Base-by-base conservation (phyloP, 2,797 vertebrate genomes). In the Botia almorhae region DNA sequence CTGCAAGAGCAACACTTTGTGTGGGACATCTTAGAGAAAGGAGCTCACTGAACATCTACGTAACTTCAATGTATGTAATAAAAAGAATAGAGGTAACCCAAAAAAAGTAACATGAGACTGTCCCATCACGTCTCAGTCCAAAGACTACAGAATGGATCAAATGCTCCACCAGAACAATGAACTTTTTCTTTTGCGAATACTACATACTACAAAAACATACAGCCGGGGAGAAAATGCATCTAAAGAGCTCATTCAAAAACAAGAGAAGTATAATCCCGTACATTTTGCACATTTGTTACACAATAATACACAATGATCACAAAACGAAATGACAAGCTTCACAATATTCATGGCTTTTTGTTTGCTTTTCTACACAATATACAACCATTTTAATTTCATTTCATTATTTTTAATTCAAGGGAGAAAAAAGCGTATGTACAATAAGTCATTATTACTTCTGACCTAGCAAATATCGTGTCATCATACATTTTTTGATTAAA, bases 371-470 rank as follows among this genome's bases (percentile, higher is more conserved):
- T 94, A 94, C 93, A 97, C 95, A 96, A 97, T 97, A 95, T 97
- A 97, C 96, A 97, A 94, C 94, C 94, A 94, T 92, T 91, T 91
- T 90, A 87, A 87, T 82, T 87, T 87, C 76, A 82, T 91, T 91
- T 92, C 90, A 71, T 79, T 80, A 85, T 91, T 93, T 93, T 94
- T 95, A 95, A 94, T 93, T 93, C 94, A 91, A 93, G 93, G 94
- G 94, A 94, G 95, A 90, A 90, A 83, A 96, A 95, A 95, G 95
- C 94, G 90, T 96, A 95, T 97, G 91, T 96, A 97, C 96, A 97
- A 95, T 92, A 95, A 96, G 94, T 96, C 94, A 94, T 95, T 95
- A 95, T 94, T 95, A 95, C 93, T 94, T 96, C 91, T 95, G 93
- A 94, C 94, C 94, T 96, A 95, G 95, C 94, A 94, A 95, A 94